phyloP scores from a whole-genome alignment of 2,113 vertebrate genomes.

The Neofelis nebulosa region DNA sequence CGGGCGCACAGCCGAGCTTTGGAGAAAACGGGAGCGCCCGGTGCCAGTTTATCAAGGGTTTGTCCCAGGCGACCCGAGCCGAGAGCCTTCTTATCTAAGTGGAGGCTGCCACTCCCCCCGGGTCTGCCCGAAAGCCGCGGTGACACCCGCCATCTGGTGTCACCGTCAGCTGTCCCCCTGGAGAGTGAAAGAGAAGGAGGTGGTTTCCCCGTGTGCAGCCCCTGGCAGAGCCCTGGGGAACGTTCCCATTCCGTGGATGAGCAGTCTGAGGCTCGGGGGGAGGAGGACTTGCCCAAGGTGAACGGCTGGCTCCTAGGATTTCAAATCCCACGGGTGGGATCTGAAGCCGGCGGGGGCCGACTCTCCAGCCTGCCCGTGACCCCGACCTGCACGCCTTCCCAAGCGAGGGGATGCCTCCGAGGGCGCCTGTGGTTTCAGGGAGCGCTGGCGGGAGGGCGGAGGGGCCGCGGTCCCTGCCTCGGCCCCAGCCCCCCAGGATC shows the following conservation, averaged over 20 bases:
- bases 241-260: rapidly evolving
- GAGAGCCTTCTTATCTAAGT: rapidly evolving
- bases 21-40: rapidly evolving
- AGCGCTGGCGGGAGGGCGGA: rapidly evolving
- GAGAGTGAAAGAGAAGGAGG: rapidly evolving
- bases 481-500: conserved; percentile 3
- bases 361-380: not conserved
- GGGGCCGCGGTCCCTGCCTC: not conserved
- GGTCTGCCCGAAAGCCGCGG: not conserved
- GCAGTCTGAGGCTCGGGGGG: rapidly evolving
- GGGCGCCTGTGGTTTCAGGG: not conserved
- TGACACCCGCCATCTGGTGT: rapidly evolving
- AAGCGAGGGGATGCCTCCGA: rapidly evolving
- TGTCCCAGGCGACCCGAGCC: rapidly evolving
- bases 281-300: not conserved
- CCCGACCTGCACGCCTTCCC: not conserved
- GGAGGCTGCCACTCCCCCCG: not conserved
- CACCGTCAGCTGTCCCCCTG: rapidly evolving
- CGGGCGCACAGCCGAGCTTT: rapidly evolving
- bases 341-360: rapidly evolving
- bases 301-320: not conserved
- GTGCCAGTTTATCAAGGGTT: not conserved
- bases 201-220: rapidly evolving
- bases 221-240: not conserved
- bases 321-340: not conserved